Conservation (phyloP, 2,113 vertebrate genomes). For the Chionodraco myersi region DNA sequence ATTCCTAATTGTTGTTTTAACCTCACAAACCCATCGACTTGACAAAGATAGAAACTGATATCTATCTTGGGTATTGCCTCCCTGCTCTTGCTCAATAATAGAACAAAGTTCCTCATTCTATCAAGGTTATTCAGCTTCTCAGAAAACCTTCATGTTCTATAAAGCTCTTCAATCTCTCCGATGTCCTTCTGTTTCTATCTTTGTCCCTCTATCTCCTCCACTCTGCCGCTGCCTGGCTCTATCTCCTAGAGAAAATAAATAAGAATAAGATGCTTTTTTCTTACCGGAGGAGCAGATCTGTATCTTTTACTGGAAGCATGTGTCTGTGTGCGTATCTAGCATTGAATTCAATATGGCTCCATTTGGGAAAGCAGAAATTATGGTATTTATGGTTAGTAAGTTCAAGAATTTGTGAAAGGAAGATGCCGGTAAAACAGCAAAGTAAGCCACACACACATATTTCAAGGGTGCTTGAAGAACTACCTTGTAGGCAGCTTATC, state of each 20-base stretch:
- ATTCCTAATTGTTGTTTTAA: not conserved
- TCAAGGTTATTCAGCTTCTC: slow-evolving; percentile 26
- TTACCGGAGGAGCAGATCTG: slow-evolving; percentile 29
- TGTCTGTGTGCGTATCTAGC: slow-evolving; percentile 6
- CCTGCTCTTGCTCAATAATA: not conserved
- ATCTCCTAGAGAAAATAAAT: slow-evolving; percentile 49
- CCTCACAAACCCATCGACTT: not conserved
- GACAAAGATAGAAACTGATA: not conserved
- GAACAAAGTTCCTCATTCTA: slow-evolving; percentile 3
- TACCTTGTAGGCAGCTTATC: slow-evolving; percentile 35
- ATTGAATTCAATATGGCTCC: slow-evolving; percentile 22
- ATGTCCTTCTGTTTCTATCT: slow-evolving; percentile 44
- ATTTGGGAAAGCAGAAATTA: slow-evolving; percentile 20
- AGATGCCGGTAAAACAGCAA: slow-evolving; percentile 17
- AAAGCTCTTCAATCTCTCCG: slow-evolving; percentile 29
- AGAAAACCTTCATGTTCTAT: slow-evolving; percentile 31
- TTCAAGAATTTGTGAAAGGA: slow-evolving; percentile 30
- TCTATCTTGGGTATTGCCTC: not conserved
- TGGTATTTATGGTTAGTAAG: slow-evolving; percentile 36
- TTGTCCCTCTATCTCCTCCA: slow-evolving; percentile 13
- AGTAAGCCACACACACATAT: not conserved
- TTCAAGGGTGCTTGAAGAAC: slow-evolving; percentile 38
- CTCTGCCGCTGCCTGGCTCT: slow-evolving; percentile 1
- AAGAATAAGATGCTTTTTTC: slow-evolving; percentile 39
- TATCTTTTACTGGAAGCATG: slow-evolving; percentile 47